phyloP scores from a whole-genome alignment of 2,888 invertebrate species.

The Tetramorium bicarinatum region DNA sequence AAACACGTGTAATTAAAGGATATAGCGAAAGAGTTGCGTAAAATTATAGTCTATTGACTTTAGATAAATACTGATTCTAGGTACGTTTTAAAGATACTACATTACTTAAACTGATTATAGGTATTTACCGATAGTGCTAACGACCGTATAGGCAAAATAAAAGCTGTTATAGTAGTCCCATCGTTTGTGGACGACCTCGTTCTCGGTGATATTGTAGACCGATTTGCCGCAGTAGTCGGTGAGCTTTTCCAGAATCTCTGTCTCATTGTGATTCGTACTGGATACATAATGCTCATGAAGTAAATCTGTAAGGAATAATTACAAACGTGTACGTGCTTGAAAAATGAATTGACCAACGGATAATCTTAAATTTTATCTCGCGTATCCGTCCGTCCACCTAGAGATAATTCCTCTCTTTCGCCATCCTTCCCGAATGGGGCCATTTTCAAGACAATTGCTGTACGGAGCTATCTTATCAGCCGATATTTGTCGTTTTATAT shows the following conservation, averaged over 20 bases:
- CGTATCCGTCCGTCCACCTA: not conserved
- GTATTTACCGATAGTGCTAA: constrained; percentile 94
- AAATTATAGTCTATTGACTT: constrained; percentile 6
- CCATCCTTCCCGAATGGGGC: constrained; percentile 60
- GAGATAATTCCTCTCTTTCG: constrained; percentile 29
- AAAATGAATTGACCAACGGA: not conserved
- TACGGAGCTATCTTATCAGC: constrained; percentile 83
- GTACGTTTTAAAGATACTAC: not conserved
- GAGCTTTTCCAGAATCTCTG: constrained; percentile 89
- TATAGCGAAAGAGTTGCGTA: not conserved
- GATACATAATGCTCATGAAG: constrained; percentile 88
- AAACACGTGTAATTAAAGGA: not conserved
- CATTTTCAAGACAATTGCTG: constrained; percentile 78
- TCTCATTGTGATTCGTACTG: constrained; percentile 87
- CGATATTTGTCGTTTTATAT: constrained; percentile 79
- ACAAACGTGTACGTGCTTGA: constrained; percentile 4
- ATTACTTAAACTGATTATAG: constrained; percentile 55
- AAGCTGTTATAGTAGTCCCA: constrained; percentile 97
- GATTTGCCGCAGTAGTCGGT: constrained; percentile 92
- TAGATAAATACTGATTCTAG: constrained; percentile 9
- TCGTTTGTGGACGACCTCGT: constrained; percentile 89
- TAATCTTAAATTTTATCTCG: constrained; percentile 39
- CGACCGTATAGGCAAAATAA: constrained; percentile 96
- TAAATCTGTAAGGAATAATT: constrained; percentile 87
- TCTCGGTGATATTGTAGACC: constrained; percentile 89